These are phyloP conservation scores for Zele albiditarsus DNA, from an alignment of 2,888 invertebrate genomes.

Conservation along the genomic window DNA sequence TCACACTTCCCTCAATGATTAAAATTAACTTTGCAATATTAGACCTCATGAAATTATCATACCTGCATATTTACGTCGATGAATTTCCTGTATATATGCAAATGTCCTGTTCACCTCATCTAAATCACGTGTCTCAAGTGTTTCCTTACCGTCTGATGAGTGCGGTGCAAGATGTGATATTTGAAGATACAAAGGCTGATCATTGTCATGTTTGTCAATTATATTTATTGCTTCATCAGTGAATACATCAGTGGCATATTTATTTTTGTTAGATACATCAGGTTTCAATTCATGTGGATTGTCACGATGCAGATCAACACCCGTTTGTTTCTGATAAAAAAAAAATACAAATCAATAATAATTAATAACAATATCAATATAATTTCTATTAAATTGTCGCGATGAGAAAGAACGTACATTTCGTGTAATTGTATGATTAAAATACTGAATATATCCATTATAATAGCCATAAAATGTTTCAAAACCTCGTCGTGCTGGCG, in stretches of 20 bases:
- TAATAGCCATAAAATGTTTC: slow-evolving; percentile 89
- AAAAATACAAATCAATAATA: slow-evolving; percentile 26
- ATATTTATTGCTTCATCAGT: slow-evolving; percentile 79
- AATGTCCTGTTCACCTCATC: slow-evolving; percentile 80
- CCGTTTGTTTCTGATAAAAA: slow-evolving; percentile 53
- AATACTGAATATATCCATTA: slow-evolving; percentile 88
- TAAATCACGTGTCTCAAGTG: slow-evolving; percentile 80
- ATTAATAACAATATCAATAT: neutral
- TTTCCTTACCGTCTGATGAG: slow-evolving; percentile 80
- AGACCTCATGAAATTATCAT: slow-evolving; percentile 45
- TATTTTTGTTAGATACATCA: slow-evolving; percentile 58
- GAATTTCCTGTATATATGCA: slow-evolving; percentile 79
- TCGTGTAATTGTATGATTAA: slow-evolving; percentile 76
- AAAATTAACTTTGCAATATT: neutral
- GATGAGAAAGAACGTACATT: slow-evolving; percentile 58
- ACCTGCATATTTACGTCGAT: slow-evolving; percentile 85
- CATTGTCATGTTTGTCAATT: slow-evolving; percentile 76
- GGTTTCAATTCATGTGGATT: slow-evolving; percentile 60
- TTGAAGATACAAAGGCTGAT: slow-evolving; percentile 84
- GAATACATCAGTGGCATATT: slow-evolving; percentile 83
- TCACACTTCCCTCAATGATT: no score
- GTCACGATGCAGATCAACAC: slow-evolving; percentile 73
- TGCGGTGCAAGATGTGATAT: slow-evolving; percentile 88
- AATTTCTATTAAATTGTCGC: neutral
- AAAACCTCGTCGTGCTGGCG: slow-evolving; percentile 85